Base-by-base conservation (phyloP, 2,797 vertebrate genomes). In the Microctenopoma stevenorrisi region DNA sequence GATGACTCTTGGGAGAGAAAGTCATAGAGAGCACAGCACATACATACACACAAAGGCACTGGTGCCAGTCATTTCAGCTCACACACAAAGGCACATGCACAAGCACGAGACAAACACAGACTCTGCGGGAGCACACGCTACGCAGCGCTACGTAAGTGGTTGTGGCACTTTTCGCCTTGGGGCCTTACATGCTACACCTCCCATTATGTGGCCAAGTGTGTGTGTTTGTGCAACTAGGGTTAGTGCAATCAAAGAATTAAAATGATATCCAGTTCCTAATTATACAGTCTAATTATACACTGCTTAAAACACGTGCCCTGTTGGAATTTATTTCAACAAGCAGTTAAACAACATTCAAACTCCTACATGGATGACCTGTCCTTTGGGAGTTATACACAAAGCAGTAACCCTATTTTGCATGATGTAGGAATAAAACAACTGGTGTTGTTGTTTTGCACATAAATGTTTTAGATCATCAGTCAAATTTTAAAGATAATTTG, bases 171-270 rank as follows among this genome's bases (percentile, higher is more conserved):
- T 59, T 56, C 0, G 56, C 83, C 77, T 8, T 69, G 42, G 0
- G 79, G 86, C 58, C 67, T 60, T 56, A 69, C 77, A 82, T 46
- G 77, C 64, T 80, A 82, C 88, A 78, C 78, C 81, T 87, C 76
- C 74, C 73, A 75, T 68, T 68, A 33, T 68, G 80, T 64, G 73
- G 37, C 33, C 5, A 16, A 60, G 55, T 67, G 57, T 68, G 26
- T 72, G 52, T 42, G 65, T 65, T 68, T 73, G 68, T 82, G 81
- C 67, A 62, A 64, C 63, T 26, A 78, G 74, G 68, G 73, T 73
- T 79, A 73, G 64, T 62, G 62, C 62, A 68, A 82, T 83, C 26
- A 67, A 72, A 35, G 26, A 72, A 76, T 67, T 48, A 58, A 60
- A 57, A 66, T 51, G 72, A 16, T 44, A 35, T 68, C 47, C 14